Evolutionary conservation across 2,797 vertebrate species (phyloP).

Genomic region (Clarias laeviceps): DNA sequence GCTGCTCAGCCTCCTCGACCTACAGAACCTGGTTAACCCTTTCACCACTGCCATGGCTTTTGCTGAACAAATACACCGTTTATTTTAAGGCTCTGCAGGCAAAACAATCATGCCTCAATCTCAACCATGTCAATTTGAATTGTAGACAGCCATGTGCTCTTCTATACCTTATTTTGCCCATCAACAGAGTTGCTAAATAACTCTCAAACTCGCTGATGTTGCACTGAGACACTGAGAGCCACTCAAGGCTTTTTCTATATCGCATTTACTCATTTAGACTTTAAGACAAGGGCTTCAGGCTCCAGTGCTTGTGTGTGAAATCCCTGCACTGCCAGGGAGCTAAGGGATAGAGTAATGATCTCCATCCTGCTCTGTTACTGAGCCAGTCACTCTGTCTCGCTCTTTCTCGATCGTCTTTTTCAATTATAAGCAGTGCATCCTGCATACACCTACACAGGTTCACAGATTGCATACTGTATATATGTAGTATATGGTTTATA

Average conservation of each 20-base stretch:
- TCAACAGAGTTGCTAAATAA: constrained; percentile 37
- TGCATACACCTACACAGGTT: constrained; percentile 40
- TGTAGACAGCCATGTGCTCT: constrained; percentile 19
- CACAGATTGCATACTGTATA: constrained; percentile 2
- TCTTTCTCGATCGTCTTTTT: constrained; percentile 36
- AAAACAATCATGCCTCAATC: constrained; percentile 30
- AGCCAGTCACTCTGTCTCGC: constrained; percentile 54
- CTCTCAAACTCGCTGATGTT: constrained; percentile 36
- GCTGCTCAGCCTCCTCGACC: constrained; percentile 82
- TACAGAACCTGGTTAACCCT: constrained; percentile 84
- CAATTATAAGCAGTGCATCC: constrained; percentile 41
- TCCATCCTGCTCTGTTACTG: constrained; percentile 65
- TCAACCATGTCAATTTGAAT: constrained; percentile 18
- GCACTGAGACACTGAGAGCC: constrained; percentile 60
- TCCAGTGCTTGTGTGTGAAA: constrained; percentile 76
- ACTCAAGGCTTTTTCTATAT: constrained; percentile 72
- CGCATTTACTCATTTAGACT: constrained; percentile 76
- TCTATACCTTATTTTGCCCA: constrained; percentile 10
- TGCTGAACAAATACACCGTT: constrained; percentile 40
- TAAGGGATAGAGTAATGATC: constrained; percentile 66
- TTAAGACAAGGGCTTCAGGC: constrained; percentile 77
- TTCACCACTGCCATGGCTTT: constrained; percentile 64
- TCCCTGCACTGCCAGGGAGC: constrained; percentile 71
- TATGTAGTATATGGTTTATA: neutral
- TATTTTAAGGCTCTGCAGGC: constrained; percentile 50